Base-by-base conservation (phyloP, 2,888 invertebrate genomes). In the Ophion obscuratus region DNA sequence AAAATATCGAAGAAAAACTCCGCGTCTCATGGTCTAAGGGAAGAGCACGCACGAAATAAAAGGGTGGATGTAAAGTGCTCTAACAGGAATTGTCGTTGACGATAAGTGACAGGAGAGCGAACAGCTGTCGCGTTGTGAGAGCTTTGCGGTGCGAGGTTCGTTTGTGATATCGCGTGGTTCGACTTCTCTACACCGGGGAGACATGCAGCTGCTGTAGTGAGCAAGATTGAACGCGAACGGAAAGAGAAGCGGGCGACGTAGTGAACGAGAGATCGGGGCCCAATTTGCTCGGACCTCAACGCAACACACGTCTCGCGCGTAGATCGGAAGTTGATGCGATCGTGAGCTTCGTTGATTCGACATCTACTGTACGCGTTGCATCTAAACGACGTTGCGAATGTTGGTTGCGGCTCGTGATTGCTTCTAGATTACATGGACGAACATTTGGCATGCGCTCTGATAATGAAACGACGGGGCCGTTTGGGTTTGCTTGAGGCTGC, bases 321-420 rank as follows among this genome's bases (percentile, higher is more conserved):
- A 84, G 88, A 88, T 88, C 88, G 88, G 84, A 86, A 82, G 86
- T 88, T 85, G 86, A 88, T 88, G 82, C 62, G 68, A 86, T 77
- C 76, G 77, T 57, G 40, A 9, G 27, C 64, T 64, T 64, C 47
- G 73, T 59, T 27, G 73, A 73, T 80, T 71, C 71, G 71, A 80
- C 71, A 59, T 40, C 66, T 66, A 17, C 11, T 70, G 31, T 74
- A 73, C 14, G 27, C 31, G 64, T 20, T 64, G 82, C 59, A 71
- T 53, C 76, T 57, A 78, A 4, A 79, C 70, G 53, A 73, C 64
- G 59, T 14, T 53, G 9, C 31, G 53, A 31, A 64, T 17, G 71
- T 71, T 47, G 20, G n/a, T 79, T 73, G 61, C 66, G 27, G 57
- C 53, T 57, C 53, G 11, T 44, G 40, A 73, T 80, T 40, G 57